phyloP scores from a whole-genome alignment of 1,140 invertebrate species.

The Diabrotica undecimpunctata region DNA sequence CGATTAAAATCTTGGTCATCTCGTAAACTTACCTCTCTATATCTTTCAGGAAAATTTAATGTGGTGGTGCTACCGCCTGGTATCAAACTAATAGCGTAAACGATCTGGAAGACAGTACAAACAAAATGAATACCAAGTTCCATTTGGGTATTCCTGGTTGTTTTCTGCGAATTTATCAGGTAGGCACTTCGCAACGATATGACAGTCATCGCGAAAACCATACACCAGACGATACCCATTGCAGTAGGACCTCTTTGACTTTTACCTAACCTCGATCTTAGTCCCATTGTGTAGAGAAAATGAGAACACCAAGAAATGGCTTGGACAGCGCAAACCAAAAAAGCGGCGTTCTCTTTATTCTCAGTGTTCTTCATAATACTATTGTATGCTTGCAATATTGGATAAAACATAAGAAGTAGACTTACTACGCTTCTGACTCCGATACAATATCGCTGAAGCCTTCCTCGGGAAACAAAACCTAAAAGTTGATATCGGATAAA shows the following conservation, averaged over 20 bases:
- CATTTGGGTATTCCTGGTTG: slow-evolving; percentile 45
- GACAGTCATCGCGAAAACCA: slow-evolving; percentile 59
- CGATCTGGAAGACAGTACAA: slow-evolving; percentile 52
- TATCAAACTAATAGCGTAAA: slow-evolving; percentile 62
- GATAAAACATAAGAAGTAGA: background rate
- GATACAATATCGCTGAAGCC: background rate
- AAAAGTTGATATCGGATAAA: background rate
- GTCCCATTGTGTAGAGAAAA: slow-evolving; percentile 65
- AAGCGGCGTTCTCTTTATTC: slow-evolving; percentile 45
- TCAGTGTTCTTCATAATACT: background rate
- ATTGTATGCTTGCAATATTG: background rate
- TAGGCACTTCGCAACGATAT: slow-evolving; percentile 53
- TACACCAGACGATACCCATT: slow-evolving; percentile 62
- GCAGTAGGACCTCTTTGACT: slow-evolving; percentile 69
- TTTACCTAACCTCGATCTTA: slow-evolving; percentile 59
- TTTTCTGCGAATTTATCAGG: slow-evolving; percentile 35
- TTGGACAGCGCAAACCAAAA: slow-evolving; percentile 64
- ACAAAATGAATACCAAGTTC: slow-evolving; percentile 50
- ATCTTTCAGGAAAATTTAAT: slow-evolving; percentile 27
- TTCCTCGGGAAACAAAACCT: background rate
- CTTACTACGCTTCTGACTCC: background rate
- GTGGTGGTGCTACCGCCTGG: slow-evolving; percentile 49
- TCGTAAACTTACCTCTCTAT: slow-evolving; percentile 31
- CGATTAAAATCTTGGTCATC: too few species aligned
- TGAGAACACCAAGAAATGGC: slow-evolving; percentile 76